Conservation (phyloP, 2,888 invertebrate genomes). For the Dilophus febrilis region DNA sequence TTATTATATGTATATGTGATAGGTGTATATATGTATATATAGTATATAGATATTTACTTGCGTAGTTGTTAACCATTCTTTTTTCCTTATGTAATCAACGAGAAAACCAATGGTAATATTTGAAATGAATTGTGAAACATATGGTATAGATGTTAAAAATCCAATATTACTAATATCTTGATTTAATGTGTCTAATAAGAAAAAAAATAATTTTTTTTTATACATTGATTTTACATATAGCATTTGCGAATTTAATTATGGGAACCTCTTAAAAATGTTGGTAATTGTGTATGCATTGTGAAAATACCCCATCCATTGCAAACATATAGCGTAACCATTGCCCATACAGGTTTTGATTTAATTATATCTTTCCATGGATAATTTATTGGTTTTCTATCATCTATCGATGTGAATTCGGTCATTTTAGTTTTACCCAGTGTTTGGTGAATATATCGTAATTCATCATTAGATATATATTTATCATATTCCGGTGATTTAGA, state of each 20-base stretch:
- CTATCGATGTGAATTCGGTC: constrained; percentile 27
- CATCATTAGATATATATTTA: constrained; percentile 49
- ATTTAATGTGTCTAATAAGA: constrained; percentile 57
- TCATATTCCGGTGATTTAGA: constrained; percentile 44
- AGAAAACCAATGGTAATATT: constrained; percentile 65
- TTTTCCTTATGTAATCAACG: constrained; percentile 59
- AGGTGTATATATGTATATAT: too few species aligned
- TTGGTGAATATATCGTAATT: constrained; percentile 52
- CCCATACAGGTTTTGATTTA: constrained; percentile 63
- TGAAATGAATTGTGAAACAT: constrained; percentile 70
- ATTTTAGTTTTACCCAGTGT: too few species aligned
- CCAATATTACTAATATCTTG: constrained; percentile 66
- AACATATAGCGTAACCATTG: constrained; percentile 67
- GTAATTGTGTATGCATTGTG: constrained; percentile 63
- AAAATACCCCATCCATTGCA: constrained; percentile 86
- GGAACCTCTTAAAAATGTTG: constrained; percentile 64
- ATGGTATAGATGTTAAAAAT: constrained; percentile 70
- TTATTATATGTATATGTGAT: too few species aligned
- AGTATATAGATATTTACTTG: constrained; percentile 32
- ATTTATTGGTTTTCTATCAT: background rate
- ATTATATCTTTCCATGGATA: constrained; percentile 59
- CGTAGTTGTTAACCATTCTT: constrained; percentile 49
- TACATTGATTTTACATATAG: too few species aligned
- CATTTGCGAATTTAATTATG: background rate
- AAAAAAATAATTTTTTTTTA: too few species aligned